phyloP scores from a whole-genome alignment of 2,113 vertebrate species.

The Chaenogobius annularis region DNA sequence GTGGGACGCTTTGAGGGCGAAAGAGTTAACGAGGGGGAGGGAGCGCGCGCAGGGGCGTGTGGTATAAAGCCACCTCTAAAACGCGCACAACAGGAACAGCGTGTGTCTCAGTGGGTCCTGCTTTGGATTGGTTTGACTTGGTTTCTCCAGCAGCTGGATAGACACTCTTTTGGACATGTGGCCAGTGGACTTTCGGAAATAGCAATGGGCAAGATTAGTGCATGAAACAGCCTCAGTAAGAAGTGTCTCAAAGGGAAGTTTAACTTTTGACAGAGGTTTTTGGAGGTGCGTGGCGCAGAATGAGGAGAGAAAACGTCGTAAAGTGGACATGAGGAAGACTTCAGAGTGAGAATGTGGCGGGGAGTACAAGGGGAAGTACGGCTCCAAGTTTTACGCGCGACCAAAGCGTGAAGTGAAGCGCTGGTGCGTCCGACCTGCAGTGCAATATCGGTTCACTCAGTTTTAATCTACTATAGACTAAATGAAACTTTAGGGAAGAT shows the following conservation, averaged over 20 bases:
- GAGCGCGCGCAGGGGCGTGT: slow-evolving; percentile 62
- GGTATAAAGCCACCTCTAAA: slow-evolving; percentile 74
- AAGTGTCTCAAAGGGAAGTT: slow-evolving; percentile 19
- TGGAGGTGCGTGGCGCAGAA: slow-evolving; percentile 26
- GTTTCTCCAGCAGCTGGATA: slow-evolving; percentile 12
- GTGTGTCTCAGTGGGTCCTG: slow-evolving; percentile 29
- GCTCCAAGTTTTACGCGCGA: slow-evolving; percentile 53
- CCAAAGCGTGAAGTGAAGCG: slow-evolving; percentile 27
- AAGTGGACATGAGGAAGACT: slow-evolving; percentile 30
- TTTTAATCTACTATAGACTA: not conserved
- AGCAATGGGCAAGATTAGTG: slow-evolving; percentile 48
- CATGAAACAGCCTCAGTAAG: slow-evolving; percentile 27
- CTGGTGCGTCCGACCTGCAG: slow-evolving; percentile 22
- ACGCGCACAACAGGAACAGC: slow-evolving; percentile 61
- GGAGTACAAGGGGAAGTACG: slow-evolving; percentile 35
- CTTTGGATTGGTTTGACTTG: slow-evolving; percentile 27
- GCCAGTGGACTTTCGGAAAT: not conserved
- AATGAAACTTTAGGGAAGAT: slow-evolving; percentile 1
- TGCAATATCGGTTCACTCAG: not conserved
- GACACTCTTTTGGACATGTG: not conserved
- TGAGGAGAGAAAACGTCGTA: slow-evolving; percentile 39
- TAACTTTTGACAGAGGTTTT: not conserved
- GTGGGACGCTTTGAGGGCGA: slow-evolving; percentile 30
- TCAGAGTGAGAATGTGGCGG: slow-evolving; percentile 49
- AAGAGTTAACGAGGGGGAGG: slow-evolving; percentile 76